Evolutionary conservation across 2,113 vertebrate genomes (phyloP).

Genomic region (Anguilla japonica): DNA sequence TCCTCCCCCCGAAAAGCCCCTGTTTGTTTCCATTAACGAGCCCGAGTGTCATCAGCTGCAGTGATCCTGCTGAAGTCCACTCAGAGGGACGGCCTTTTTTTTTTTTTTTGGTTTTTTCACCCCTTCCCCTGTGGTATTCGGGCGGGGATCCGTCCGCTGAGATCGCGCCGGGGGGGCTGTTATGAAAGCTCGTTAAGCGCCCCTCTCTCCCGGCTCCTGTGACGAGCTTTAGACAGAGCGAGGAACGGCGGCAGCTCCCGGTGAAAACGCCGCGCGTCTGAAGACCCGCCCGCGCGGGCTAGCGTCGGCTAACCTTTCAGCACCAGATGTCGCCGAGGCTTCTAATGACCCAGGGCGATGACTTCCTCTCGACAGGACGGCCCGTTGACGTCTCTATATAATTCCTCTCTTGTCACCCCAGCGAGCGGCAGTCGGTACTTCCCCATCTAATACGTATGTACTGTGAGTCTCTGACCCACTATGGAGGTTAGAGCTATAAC

Average conservation of each 20-base stretch:
- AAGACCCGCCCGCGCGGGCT: not conserved
- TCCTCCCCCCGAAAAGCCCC: not conserved
- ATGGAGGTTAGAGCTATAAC: not conserved
- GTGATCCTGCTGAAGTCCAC: constrained; percentile 2
- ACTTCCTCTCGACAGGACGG: not conserved
- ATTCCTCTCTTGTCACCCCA: not conserved
- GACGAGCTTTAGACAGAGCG: not conserved
- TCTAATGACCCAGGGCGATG: not conserved
- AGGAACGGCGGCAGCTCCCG: not conserved
- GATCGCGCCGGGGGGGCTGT: not conserved
- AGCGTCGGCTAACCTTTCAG: not conserved
- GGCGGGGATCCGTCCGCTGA: not conserved
- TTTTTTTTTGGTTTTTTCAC: too few species aligned
- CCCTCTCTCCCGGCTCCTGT: not conserved
- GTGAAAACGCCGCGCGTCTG: not conserved
- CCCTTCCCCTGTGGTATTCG: not conserved
- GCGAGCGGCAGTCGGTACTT: not conserved
- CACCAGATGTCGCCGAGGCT: not conserved
- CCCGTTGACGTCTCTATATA: not conserved
- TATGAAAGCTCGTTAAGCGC: not conserved
- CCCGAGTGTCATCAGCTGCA: not conserved
- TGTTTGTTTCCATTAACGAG: not conserved
- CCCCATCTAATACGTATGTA: not conserved
- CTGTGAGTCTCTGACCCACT: not conserved
- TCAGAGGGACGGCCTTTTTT: not conserved